phyloP scores from a whole-genome alignment of 2,797 vertebrate genomes.

The Melanotaenia nigrans region DNA sequence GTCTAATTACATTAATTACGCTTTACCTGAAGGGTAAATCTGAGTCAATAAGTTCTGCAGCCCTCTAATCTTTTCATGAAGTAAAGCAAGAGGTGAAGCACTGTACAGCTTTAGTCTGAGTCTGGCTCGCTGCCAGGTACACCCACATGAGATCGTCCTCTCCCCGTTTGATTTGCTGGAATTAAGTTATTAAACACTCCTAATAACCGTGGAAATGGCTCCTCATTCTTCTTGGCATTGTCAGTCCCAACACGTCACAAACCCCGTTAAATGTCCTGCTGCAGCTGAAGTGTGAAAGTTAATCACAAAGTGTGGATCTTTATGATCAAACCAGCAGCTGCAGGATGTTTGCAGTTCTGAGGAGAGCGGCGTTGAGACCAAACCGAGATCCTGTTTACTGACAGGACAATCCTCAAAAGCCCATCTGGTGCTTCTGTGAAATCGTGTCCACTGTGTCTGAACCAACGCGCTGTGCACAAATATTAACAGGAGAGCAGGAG shows the following conservation, averaged over 20 bases:
- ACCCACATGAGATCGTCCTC: neutral
- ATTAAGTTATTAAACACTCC: constrained; percentile 68
- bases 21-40: constrained; percentile 62
- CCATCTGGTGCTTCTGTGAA: constrained; percentile 27
- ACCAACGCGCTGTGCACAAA: constrained; percentile 13
- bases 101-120: constrained; percentile 1
- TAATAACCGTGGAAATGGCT: constrained; percentile 66
- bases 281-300: constrained; percentile 64
- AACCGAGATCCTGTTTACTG: neutral
- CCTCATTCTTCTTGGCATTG: constrained; percentile 49
- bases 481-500: neutral
- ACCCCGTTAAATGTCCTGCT: constrained; percentile 23
- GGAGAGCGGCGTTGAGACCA: neutral
- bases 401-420: constrained; percentile 24
- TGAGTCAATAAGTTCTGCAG: constrained; percentile 54
- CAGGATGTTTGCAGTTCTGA: constrained; percentile 14
- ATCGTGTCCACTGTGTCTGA: constrained; percentile 10
- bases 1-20: constrained; percentile 71
- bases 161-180: constrained; percentile 58
- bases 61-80: constrained; percentile 53
- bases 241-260: constrained; percentile 57
- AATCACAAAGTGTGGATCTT: constrained; percentile 50
- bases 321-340: constrained; percentile 27
- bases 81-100: constrained; percentile 33
- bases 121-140: constrained; percentile 16